Evolutionary conservation across 2,888 invertebrate genomes (phyloP), one percentile per base, ranked within the genome.

Genomic region (Gymnoscelis rufifasciata): DNA sequence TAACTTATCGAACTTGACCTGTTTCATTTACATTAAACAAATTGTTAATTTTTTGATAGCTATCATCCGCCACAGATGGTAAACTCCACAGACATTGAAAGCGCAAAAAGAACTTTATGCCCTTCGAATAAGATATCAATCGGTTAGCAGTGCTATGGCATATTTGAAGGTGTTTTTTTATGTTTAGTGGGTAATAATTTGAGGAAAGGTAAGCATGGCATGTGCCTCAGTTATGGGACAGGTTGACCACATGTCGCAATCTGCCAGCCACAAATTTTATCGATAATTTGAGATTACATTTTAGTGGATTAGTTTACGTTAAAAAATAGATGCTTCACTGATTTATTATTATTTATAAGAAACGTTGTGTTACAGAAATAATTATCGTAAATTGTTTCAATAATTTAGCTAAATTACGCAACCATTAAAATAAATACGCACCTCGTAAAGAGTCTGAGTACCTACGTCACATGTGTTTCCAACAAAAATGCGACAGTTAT

Each of bases 11-110:
- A 76, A 62, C 72, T 76, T 81, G 78, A 79, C 80, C 78, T 78
- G 75, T 74, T 78, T 83, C 82, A 86, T 88, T 88, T 86, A 79
- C 81, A 83, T 88, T 87, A 86, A 87, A 88, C 87, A 88, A 88
- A 88, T 88, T 88, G 86, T 88, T 87, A 87, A 88, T 87, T 88
- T 86, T 83, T 84, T 76, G 87, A 87, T 88, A 86, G 75, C 80
- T 74, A 86, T 87, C 88, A 74, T 81, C 81, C 76, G 80, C 76
- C 84, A 86, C 88, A 88, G 83, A 83, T 88, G 88, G 83, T 65
- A 64, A n/a, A 64, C 60, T 52, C 62, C 51, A 39, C 43, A 15
- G 7, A 24, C 13, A 14, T 2, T 10, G 44, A 48, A 41, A 37
- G 1, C 11, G 3, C 23, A 0, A 74, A 47, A 56, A n/a, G 49